Percentiles rank a stretch among this genome's conserved stretches.
phyloP scores from a whole-genome alignment of 2,797 vertebrate genomes.

The Melanotaenia maccullochi region DNA sequence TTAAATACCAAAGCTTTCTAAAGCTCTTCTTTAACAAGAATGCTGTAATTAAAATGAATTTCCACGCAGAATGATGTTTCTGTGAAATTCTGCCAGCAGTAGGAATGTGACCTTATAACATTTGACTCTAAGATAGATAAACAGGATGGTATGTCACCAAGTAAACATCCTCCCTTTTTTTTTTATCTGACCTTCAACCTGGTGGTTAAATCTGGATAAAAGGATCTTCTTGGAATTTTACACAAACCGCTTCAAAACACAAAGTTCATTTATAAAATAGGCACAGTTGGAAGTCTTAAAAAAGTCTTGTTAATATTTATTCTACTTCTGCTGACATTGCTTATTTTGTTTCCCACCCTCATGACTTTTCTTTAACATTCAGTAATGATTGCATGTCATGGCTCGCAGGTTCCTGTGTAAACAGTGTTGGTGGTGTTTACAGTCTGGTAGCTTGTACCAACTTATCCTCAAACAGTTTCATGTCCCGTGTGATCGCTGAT shows the following conservation, averaged over 20 bases:
- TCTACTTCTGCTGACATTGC: constrained; percentile 5
- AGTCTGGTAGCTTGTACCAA: constrained; percentile 18
- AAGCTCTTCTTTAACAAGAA: constrained; percentile 20
- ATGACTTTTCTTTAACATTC: neutral
- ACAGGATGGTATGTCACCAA: constrained; percentile 56
- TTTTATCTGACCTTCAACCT: constrained; percentile 10
- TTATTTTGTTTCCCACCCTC: neutral
- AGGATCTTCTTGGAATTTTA: neutral
- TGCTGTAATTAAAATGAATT: constrained; percentile 35
- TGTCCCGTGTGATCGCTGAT: constrained; percentile 47
- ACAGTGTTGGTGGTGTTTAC: constrained; percentile 11
- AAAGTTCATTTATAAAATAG: neutral
- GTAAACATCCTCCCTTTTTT: constrained; percentile 38
- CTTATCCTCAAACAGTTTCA: constrained; percentile 36
- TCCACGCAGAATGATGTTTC: constrained; percentile 38
- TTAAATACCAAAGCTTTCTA: constrained; percentile 21
- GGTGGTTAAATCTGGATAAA: constrained; percentile 19
- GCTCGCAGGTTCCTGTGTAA: constrained; percentile 37
- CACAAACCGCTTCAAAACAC: neutral
- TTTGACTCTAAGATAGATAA: constrained; percentile 73
- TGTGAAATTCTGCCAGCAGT: constrained; percentile 56
- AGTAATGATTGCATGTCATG: constrained; percentile 31
- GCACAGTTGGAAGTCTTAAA: neutral
- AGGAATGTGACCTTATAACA: constrained; percentile 82
- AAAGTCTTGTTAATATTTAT: constrained; percentile 17